Conservation (phyloP, 2,888 invertebrate genomes). For the Hypena proboscidalis region DNA sequence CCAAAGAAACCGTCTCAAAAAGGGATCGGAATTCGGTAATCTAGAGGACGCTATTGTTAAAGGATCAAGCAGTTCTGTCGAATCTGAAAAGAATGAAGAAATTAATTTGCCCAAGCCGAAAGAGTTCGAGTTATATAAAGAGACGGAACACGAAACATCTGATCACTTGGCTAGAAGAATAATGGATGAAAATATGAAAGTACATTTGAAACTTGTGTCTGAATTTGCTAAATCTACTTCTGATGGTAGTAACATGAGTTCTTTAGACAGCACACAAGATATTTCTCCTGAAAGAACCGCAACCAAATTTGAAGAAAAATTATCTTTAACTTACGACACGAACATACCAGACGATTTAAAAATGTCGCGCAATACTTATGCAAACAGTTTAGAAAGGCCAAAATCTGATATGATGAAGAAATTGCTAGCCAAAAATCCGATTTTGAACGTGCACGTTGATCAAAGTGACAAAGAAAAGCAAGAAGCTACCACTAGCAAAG, state of each 20-base stretch:
- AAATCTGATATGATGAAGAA: conserved; percentile 87
- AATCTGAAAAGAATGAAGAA: conserved; percentile 69
- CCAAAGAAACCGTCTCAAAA: conserved; percentile 88
- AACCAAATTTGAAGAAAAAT: conserved; percentile 73
- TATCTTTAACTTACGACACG: conserved; percentile 81
- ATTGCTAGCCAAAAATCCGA: conserved; percentile 80
- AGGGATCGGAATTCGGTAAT: conserved; percentile 91
- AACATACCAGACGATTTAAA: conserved; percentile 88
- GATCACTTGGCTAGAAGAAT: conserved; percentile 77
- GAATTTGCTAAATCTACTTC: conserved; percentile 81
- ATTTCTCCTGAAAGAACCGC: conserved; percentile 53
- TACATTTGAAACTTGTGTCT: conserved; percentile 77
- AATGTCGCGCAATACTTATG: conserved; percentile 86
- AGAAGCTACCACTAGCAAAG: conserved; percentile 66
- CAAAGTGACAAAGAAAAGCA: conserved; percentile 57
- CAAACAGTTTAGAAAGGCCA: conserved; percentile 86
- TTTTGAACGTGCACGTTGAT: conserved; percentile 77
- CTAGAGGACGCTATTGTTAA: conserved; percentile 90
- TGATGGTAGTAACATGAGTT: conserved; percentile 76
- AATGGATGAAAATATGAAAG: conserved; percentile 81
- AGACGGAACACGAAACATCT: conserved; percentile 70
- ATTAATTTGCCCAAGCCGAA: conserved; percentile 56
- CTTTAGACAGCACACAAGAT: conserved; percentile 71
- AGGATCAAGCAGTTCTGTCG: conserved; percentile 76
- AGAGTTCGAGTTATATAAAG: conserved; percentile 61